phyloP scores from a whole-genome alignment of 2,888 invertebrate genomes.

The Galeruca laticollis region DNA sequence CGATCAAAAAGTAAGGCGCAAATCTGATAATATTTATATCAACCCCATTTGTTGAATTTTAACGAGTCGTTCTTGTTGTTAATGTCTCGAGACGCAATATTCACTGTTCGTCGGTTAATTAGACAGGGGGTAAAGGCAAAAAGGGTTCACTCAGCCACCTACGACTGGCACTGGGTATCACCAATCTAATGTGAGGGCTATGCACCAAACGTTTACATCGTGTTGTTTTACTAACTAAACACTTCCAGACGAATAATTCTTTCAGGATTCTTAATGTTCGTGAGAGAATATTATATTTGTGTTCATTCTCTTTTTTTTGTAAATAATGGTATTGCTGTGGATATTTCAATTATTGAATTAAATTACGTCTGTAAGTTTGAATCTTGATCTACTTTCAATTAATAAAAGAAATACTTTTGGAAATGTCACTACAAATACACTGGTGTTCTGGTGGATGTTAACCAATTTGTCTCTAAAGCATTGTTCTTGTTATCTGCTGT shows the following conservation, averaged over 20 bases:
- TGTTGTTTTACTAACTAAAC: conserved; percentile 28
- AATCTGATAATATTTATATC: not conserved
- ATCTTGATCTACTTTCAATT: too few relatives aligned
- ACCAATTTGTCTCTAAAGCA: not conserved
- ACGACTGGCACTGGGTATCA: conserved; percentile 65
- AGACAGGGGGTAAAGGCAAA: conserved; percentile 55
- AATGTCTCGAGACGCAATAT: conserved; percentile 57
- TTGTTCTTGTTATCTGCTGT: too few relatives aligned
- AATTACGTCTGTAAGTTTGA: too few relatives aligned
- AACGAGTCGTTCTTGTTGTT: conserved; percentile 49
- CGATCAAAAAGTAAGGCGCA: too few relatives aligned
- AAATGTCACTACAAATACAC: too few relatives aligned
- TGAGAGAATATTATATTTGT: not conserved
- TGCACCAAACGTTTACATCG: conserved; percentile 60
- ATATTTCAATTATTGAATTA: too few relatives aligned
- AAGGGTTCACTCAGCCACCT: conserved; percentile 46
- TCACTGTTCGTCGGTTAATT: conserved; percentile 66
- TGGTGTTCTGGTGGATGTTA: too few relatives aligned
- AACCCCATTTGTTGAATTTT: not conserved
- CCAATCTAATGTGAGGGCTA: conserved; percentile 64
- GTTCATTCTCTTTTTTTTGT: not conserved
- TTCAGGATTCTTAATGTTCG: conserved; percentile 4
- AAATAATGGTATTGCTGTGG: not conserved
- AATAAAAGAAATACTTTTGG: too few relatives aligned
- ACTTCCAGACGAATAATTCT: conserved; percentile 32